Conservation (phyloP, 2,888 invertebrate genomes). For the Archips crataeganus region DNA sequence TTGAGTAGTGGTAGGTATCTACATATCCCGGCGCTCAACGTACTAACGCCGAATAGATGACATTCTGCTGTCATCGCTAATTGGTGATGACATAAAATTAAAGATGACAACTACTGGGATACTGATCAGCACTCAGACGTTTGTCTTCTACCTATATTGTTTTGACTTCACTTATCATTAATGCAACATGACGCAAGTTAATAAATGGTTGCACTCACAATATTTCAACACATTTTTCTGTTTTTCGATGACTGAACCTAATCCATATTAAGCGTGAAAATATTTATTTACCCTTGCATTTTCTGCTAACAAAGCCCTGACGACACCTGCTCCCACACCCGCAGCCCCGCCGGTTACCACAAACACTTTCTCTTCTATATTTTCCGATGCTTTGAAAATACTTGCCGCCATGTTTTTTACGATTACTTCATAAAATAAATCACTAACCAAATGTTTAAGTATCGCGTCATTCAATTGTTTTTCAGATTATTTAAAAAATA, state of each 20-base stretch:
- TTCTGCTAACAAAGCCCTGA: slow-evolving; percentile 61
- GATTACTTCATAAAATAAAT: slow-evolving; percentile 13
- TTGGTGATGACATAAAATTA: too few species aligned
- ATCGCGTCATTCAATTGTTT: slow-evolving; percentile 3
- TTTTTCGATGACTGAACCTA: background rate
- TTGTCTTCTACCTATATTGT: background rate
- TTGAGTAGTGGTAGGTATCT: too few species aligned
- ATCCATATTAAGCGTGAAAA: background rate
- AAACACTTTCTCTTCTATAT: slow-evolving; percentile 70
- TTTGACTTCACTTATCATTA: background rate
- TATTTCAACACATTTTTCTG: background rate
- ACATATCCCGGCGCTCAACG: too few species aligned
- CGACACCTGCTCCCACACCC: slow-evolving; percentile 73
- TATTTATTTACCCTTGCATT: slow-evolving; percentile 67
- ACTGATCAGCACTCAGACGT: too few species aligned
- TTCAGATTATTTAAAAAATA: slow-evolving; percentile 15
- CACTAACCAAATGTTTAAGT: background rate
- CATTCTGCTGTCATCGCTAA: too few species aligned
- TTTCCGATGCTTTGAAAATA: slow-evolving; percentile 21
- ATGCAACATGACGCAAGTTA: background rate
- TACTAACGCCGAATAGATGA: too few species aligned
- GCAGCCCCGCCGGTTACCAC: slow-evolving; percentile 77
- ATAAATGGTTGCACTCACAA: background rate
- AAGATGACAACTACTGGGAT: too few species aligned
- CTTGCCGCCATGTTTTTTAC: slow-evolving; percentile 18